These are phyloP conservation scores for Ranitomeya imitator DNA, from an alignment of 2,113 vertebrate species.

Conservation along the genomic window DNA sequence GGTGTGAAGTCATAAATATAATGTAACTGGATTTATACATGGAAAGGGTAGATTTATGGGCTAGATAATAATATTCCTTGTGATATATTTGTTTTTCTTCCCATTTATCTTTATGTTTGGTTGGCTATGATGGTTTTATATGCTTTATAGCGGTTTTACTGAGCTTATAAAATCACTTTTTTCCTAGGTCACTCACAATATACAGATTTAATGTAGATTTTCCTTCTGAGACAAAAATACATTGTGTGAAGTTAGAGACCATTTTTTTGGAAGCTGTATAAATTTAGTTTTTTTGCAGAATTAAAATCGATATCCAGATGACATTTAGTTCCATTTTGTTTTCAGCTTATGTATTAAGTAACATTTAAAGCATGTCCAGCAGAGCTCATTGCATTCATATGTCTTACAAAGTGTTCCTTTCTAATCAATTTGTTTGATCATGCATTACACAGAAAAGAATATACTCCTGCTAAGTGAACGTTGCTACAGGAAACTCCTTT, in stretches of 20 bases:
- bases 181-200: neutral
- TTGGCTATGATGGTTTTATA: neutral
- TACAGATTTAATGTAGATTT: neutral
- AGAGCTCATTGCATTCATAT: slow-evolving; percentile 19
- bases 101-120: slow-evolving; percentile 1
- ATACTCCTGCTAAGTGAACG: slow-evolving; percentile 41
- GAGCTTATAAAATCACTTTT: neutral
- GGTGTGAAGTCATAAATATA: neutral
- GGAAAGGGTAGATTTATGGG: neutral
- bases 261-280: neutral
- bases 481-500: slow-evolving; percentile 12
- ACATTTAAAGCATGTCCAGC: slow-evolving; percentile 27
- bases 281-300: neutral
- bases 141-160: neutral
- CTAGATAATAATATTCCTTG: neutral
- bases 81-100: neutral
- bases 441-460: slow-evolving; percentile 42
- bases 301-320: slow-evolving; percentile 27
- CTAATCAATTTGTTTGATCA: slow-evolving; percentile 41
- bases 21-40: neutral
- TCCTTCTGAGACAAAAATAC: neutral
- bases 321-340: slow-evolving; percentile 33
- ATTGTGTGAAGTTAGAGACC: neutral
- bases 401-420: slow-evolving; percentile 25
- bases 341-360: slow-evolving; percentile 29